These are phyloP conservation scores for Tupaia chinensis DNA, from an alignment of 2,113 vertebrate genomes.

Conservation along the genomic window DNA sequence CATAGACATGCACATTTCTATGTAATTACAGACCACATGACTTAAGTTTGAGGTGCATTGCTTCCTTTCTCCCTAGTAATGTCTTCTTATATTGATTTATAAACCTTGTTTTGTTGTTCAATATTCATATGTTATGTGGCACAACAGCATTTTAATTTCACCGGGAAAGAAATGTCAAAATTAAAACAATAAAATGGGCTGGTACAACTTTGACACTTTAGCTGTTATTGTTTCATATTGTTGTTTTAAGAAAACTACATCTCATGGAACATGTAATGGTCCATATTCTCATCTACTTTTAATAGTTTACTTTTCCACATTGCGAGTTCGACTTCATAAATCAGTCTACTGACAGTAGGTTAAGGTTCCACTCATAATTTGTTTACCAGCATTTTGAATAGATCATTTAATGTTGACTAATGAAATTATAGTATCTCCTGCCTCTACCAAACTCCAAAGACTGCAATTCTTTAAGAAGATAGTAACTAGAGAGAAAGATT, in stretches of 20 bases:
- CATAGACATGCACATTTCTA: neutral
- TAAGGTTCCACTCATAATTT: conserved; percentile 4
- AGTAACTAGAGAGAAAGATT: neutral
- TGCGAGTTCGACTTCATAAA: conserved; percentile 37
- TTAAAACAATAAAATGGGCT: neutral
- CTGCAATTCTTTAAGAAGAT: neutral
- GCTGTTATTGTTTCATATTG: neutral
- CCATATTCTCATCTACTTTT: conserved; percentile 51
- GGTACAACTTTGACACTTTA: neutral
- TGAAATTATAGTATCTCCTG: neutral
- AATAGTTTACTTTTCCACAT: neutral
- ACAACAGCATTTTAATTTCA: neutral
- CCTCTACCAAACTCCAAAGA: neutral
- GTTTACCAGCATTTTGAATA: neutral
- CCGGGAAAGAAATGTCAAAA: conserved; percentile 14
- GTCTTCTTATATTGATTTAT: neutral
- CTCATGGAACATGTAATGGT: neutral
- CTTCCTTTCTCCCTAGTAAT: neutral
- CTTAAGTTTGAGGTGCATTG: neutral
- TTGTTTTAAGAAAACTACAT: conserved; percentile 13
- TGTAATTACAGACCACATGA: neutral
- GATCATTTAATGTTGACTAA: neutral
- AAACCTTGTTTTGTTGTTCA: neutral
- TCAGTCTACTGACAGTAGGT: conserved; percentile 8
- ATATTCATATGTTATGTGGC: conserved; percentile 16